These are phyloP conservation scores for Pogonophryne albipinna DNA, from an alignment of 2,797 vertebrate genomes.

Conservation along the genomic window DNA sequence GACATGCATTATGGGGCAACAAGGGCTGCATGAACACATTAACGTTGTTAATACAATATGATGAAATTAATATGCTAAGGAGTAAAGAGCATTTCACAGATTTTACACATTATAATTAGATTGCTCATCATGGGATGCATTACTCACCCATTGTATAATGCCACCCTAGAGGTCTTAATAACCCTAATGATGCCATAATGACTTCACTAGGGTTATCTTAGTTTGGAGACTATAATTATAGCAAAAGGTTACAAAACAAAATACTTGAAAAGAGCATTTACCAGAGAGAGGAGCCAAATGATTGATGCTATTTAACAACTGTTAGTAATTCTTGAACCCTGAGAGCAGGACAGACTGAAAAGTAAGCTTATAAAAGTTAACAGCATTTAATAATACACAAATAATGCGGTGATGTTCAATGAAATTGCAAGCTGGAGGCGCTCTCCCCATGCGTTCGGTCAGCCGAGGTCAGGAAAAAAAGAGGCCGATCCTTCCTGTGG, in stretches of 20 bases:
- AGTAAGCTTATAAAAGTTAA: too few species aligned
- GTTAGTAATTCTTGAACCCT: too few species aligned
- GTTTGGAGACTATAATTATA: neutral
- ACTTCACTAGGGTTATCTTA: neutral
- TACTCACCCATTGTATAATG: neutral
- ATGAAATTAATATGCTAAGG: neutral
- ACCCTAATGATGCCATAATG: neutral
- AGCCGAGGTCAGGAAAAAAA: too few species aligned
- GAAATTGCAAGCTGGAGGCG: too few species aligned
- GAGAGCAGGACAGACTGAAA: too few species aligned
- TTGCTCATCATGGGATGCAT: neutral
- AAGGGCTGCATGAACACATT: neutral
- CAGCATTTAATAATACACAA: too few species aligned
- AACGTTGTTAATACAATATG: neutral
- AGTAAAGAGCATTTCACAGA: neutral
- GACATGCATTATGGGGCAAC: slow-evolving; percentile 1
- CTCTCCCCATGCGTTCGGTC: too few species aligned
- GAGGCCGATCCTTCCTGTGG: too few species aligned
- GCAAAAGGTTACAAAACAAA: neutral
- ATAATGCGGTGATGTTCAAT: too few species aligned
- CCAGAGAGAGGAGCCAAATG: neutral
- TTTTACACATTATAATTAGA: neutral
- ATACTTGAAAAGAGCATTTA: neutral
- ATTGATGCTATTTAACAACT: neutral
- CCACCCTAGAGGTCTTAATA: neutral